These are phyloP conservation scores for Aix galericulata DNA, from an alignment of 2,113 vertebrate species.

Conservation along the genomic window DNA sequence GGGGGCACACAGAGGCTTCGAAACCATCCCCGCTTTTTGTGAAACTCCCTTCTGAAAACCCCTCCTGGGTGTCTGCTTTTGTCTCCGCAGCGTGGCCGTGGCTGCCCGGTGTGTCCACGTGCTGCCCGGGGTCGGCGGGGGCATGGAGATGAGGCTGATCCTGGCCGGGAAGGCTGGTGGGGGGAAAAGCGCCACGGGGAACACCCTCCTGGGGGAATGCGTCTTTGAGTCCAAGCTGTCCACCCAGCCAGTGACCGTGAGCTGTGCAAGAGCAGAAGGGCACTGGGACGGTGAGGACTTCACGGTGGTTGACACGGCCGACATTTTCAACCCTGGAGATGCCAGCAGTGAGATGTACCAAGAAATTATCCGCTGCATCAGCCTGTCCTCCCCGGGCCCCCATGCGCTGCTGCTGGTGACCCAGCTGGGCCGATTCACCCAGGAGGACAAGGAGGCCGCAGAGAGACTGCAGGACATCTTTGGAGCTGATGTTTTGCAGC, in stretches of 20 bases:
- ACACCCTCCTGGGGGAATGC: neutral
- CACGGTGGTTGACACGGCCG: constrained; percentile 73
- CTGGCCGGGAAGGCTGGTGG: neutral
- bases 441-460: neutral
- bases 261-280: constrained; percentile 34
- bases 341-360: constrained; percentile 29
- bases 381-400: constrained; percentile 72
- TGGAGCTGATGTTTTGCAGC: neutral
- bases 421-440: neutral
- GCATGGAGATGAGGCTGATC: neutral
- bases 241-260: constrained; percentile 39
- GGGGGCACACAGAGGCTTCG: no score
- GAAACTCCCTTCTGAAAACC: no score
- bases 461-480: neutral
- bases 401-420: constrained; percentile 38
- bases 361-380: constrained; percentile 66
- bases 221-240: constrained; percentile 53
- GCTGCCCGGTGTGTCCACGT: fast-evolving
- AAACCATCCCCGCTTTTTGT: no score
- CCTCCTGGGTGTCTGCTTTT: fast-evolving
- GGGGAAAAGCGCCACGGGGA: constrained; percentile 54
- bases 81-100: neutral
- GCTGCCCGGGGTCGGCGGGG: neutral
- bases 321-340: constrained; percentile 67
- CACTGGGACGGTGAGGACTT: constrained; percentile 1